Percentiles rank a stretch among this genome's conserved stretches.
phyloP scores from a whole-genome alignment of 30 jellyfish, hydroid and myxozoan genomes.

The Hydractinia echinata region DNA sequence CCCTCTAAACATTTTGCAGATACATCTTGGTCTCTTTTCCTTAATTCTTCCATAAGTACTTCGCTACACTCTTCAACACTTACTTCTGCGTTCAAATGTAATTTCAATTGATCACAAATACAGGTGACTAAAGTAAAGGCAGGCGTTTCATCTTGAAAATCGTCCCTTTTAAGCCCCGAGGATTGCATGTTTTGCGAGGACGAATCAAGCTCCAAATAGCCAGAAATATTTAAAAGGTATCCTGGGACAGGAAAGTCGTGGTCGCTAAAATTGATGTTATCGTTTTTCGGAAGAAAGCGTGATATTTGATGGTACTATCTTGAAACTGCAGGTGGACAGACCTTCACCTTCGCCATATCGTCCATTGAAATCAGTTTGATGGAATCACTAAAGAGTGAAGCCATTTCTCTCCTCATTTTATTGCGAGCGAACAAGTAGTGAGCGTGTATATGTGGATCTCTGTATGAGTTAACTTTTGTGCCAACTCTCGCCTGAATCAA shows the following conservation, averaged over 20 bases:
- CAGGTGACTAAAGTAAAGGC: background rate
- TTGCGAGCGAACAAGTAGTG: slow-evolving; percentile 29
- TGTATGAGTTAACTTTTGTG: background rate
- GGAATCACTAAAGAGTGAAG: background rate
- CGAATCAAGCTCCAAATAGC: slow-evolving; percentile 14
- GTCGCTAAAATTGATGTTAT: slow-evolving; percentile 10
- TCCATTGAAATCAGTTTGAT: background rate
- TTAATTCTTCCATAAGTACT: too few relatives aligned
- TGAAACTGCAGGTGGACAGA: slow-evolving; percentile 24
- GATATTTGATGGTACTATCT: slow-evolving; percentile 13
- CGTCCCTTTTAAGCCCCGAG: background rate
- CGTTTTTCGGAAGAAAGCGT: slow-evolving; percentile 3
- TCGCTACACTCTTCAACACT: too few relatives aligned
- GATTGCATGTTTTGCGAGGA: background rate
- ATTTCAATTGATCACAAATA: background rate
- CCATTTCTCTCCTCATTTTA: slow-evolving; percentile 14
- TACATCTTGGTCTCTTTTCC: too few relatives aligned
- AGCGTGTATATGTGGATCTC: slow-evolving; percentile 4
- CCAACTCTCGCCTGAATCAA: slow-evolving; percentile 12
- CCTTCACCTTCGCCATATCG: slow-evolving; percentile 30
- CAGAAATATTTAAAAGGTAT: slow-evolving; percentile 15
- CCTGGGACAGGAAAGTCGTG: slow-evolving; percentile 34
- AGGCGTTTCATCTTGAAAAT: background rate
- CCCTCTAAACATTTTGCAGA: too few relatives aligned
- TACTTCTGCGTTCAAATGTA: slow-evolving; percentile 4